These are phyloP conservation scores for Microplitis manilae DNA, from an alignment of 2,888 invertebrate genomes.

Conservation along the genomic window DNA sequence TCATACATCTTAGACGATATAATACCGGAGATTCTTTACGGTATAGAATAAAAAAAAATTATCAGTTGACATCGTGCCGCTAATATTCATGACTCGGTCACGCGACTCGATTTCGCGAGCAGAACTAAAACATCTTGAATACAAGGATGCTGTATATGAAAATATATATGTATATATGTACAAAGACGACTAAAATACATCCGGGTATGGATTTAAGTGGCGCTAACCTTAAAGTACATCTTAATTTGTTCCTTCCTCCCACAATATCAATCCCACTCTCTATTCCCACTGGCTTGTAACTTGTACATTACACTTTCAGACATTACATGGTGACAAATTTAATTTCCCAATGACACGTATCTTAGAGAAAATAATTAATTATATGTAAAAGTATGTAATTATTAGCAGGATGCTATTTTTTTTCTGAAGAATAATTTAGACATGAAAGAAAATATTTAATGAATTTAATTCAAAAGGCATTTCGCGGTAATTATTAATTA, in stretches of 20 bases:
- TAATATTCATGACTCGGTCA: background rate
- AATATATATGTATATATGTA: background rate
- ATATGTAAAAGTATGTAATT: slow-evolving; percentile 6
- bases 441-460: background rate
- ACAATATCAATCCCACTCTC: slow-evolving; percentile 1
- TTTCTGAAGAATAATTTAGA: background rate
- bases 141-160: no score
- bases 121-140: no score
- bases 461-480: background rate
- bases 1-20: background rate
- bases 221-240: slow-evolving; percentile 29
- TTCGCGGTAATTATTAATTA: background rate
- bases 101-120: background rate
- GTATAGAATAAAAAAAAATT: background rate
- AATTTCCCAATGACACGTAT: slow-evolving; percentile 26
- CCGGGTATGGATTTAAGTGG: slow-evolving; percentile 44
- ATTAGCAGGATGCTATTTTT: slow-evolving; percentile 3
- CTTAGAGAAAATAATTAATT: slow-evolving; percentile 23
- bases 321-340: background rate
- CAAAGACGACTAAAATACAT: slow-evolving; percentile 34
- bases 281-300: slow-evolving; percentile 16
- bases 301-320: background rate
- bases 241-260: slow-evolving; percentile 29
- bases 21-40: no score
- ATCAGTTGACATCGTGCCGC: background rate